Base-by-base conservation (phyloP, 2,797 vertebrate species). In the Phoxinus dragarum region DNA sequence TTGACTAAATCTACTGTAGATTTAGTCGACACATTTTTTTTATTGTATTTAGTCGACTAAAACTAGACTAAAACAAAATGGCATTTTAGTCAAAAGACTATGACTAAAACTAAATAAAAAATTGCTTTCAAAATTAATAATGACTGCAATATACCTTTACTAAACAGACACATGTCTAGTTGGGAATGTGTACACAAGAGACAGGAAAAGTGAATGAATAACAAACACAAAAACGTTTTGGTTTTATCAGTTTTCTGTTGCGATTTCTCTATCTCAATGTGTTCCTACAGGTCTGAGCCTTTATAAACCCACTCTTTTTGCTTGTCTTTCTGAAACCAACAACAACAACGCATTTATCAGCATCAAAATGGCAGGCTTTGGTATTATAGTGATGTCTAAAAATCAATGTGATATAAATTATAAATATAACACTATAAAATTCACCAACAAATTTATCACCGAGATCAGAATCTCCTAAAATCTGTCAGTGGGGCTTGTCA, bases 231-330 rank as follows among this genome's bases (percentile, higher is more conserved):
- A 27, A 27, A 27, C 27, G 27, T 27, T 27, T 27, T 27, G 27
- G 34, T 38, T 56, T 52, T 54, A 61, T 56, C 7, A 6, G 36
- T 36, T 5, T n/a, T 23, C 10, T 59, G 56, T 11, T 61, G 56
- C 12, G 71, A 31, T 38, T 72, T 85, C 19, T 80, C 17, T 34
- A 95, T 92, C 91, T 96, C 93, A 90, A 97, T 96, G 85, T 96
- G 95, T 86, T 97, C 95, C 5, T 98, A 92, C 61, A 96, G 95
- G 0, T 94, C 94, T 76, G 97, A 98, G 0, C 97, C 97, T 31
- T 96, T 91, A 88, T 97, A 97, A 82, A 99, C 91, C 97, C 97
- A 98, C 87, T 97, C 96, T 1, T 94, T 96, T 5, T 95, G 94
- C 38, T 96, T 92, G 88, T 96, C 95, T n/a, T 94, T 94, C 95